phyloP scores from a whole-genome alignment of 2,888 invertebrate species.

The Steinernema scapterisci region DNA sequence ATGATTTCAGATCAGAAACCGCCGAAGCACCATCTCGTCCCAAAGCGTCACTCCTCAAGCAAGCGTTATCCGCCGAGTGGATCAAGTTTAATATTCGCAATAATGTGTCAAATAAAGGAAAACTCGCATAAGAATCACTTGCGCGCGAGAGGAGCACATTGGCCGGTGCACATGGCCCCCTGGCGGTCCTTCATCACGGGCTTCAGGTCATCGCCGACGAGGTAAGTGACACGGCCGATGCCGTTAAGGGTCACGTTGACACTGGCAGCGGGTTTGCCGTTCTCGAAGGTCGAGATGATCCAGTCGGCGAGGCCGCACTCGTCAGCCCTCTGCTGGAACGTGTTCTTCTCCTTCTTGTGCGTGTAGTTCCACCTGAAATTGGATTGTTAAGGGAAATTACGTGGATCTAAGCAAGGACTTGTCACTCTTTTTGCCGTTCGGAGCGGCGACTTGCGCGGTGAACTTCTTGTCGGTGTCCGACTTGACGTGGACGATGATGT shows the following conservation, averaged over 20 bases:
- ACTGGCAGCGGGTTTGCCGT: slow-evolving; percentile 44
- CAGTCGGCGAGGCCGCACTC: slow-evolving; percentile 62
- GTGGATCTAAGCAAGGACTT: slow-evolving; percentile 44
- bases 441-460: slow-evolving; percentile 60
- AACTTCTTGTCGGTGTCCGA: slow-evolving; percentile 63
- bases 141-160: slow-evolving; percentile 58
- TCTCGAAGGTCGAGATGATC: slow-evolving; percentile 55
- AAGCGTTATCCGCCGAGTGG: neutral
- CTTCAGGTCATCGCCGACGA: slow-evolving; percentile 61
- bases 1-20: neutral
- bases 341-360: slow-evolving; percentile 57
- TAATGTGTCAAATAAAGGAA: neutral
- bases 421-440: slow-evolving; percentile 64
- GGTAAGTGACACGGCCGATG: slow-evolving; percentile 59
- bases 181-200: slow-evolving; percentile 61
- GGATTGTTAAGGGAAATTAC: neutral
- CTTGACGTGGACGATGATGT: slow-evolving; percentile 65
- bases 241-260: slow-evolving; percentile 51
- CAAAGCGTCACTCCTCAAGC: neutral
- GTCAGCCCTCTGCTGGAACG: slow-evolving; percentile 64
- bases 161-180: slow-evolving; percentile 65
- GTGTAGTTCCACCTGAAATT: slow-evolving; percentile 60
- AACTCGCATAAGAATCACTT: neutral
- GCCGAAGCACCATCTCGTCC: neutral
- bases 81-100: neutral